Evolutionary conservation across 2,888 invertebrate species (phyloP).

Genomic region (Abrostola triplasia): DNA sequence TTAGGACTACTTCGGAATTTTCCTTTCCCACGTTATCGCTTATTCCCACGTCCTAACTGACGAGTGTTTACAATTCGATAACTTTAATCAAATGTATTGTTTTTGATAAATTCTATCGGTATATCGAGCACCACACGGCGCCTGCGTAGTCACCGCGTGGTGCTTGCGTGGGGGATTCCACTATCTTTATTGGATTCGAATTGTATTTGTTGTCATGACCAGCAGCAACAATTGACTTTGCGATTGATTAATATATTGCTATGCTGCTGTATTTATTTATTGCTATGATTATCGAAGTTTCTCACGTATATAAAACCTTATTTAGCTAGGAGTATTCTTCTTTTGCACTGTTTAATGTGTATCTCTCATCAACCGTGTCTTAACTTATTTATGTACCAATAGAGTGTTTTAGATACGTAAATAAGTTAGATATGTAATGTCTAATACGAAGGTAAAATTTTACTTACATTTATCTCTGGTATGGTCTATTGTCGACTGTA

Average conservation of each 20-base stretch:
- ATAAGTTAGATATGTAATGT: too few species aligned
- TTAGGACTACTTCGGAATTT: neutral
- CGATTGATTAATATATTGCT: slow-evolving; percentile 18
- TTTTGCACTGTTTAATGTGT: too few species aligned
- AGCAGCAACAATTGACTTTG: slow-evolving; percentile 18
- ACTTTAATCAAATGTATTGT: slow-evolving; percentile 15
- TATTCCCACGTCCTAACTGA: slow-evolving; percentile 13
- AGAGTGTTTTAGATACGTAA: too few species aligned
- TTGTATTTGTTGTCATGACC: slow-evolving; percentile 19
- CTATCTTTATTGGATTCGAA: slow-evolving; percentile 38
- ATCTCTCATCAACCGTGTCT: too few species aligned
- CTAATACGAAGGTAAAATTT: too few species aligned
- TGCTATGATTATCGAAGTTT: neutral
- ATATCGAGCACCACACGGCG: slow-evolving; percentile 17
- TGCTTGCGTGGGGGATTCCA: slow-evolving; percentile 38
- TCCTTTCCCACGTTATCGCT: neutral
- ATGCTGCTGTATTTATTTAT: slow-evolving; percentile 8
- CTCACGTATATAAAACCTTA: too few species aligned
- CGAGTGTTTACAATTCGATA: slow-evolving; percentile 15
- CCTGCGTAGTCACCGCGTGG: slow-evolving; percentile 26
- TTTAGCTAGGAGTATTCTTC: too few species aligned
- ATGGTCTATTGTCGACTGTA: too few species aligned
- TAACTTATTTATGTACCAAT: too few species aligned
- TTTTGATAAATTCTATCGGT: slow-evolving; percentile 16
- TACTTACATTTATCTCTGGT: too few species aligned